A percentile compares a stretch with the other conserved stretches of the same genome.
Conservation (phyloP, 2,113 vertebrate species). For the Sphyrna mokarran region DNA sequence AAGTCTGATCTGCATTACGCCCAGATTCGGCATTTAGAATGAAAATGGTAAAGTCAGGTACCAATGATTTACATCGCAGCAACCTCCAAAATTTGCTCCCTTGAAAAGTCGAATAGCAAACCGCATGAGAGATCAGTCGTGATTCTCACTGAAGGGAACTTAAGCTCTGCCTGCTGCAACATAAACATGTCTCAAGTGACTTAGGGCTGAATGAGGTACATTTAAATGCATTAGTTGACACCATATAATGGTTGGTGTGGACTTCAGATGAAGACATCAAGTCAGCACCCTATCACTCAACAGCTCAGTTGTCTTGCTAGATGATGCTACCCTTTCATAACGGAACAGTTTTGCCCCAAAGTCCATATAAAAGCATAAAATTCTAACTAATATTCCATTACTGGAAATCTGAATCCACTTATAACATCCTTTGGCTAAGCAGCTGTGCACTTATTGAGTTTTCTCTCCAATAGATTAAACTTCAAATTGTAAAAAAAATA, state of each 20-base stretch:
- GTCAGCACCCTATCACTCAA: background rate
- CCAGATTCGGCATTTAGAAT: no score
- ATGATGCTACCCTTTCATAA: constrained; percentile 10
- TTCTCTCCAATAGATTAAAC: constrained; percentile 3
- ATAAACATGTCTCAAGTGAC: background rate
- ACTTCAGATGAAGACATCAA: background rate
- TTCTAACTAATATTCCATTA: background rate
- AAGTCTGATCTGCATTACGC: no score
- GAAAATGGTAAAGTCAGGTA: no score
- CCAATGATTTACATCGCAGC: background rate
- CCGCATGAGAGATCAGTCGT: background rate
- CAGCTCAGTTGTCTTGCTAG: background rate
- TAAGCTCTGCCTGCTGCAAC: background rate
- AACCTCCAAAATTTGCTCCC: background rate
- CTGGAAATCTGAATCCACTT: background rate
- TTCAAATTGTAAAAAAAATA: background rate
- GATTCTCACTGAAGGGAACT: background rate
- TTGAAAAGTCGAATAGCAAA: background rate
- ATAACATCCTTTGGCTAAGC: background rate
- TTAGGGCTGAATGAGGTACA: background rate
- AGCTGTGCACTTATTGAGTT: background rate
- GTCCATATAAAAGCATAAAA: constrained; percentile 9
- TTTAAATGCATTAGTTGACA: constrained; percentile 24
- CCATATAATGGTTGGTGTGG: background rate
- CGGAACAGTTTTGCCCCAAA: background rate